Base-by-base conservation (phyloP, 2,888 invertebrate species). In the Synergus itoensis region DNA sequence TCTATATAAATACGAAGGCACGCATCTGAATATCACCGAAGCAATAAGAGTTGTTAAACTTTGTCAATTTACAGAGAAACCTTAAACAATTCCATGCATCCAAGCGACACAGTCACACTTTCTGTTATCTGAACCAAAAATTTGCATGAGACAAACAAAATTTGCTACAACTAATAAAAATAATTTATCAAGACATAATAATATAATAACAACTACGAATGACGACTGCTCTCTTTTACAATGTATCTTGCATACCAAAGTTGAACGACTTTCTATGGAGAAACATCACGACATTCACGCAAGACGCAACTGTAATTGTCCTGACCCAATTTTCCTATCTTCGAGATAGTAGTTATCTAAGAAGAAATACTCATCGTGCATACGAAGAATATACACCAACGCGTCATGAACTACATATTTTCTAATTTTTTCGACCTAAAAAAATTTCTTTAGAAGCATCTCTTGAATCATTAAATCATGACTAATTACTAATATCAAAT, bases 261-360 rank as follows among this genome's bases (percentile, higher is more conserved):
- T 67, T 76, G 69, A 53, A 67, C 43, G 53, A 80, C 60, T 28
- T 76, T 76, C 73, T 76, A 16, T 62, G 57, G 79, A 77, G 73
- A 64, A 78, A 77, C 75, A 57, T 21, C 73, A 45, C 62, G 78
- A 79, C 79, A 79, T 76, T 53, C n/a, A 62, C 75, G 67, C 57
- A 36, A 77, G 14, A 62, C 75, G 67, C 57, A 36, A 77, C 57
- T 67, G 62, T 77, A 81, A 84, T 81, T 76, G 73, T 65, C 64
- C 36, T 62, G 83, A 84, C 84, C 83, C 69, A 80, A 79, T 85
- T 85, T 80, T 75, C 64, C 76, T 84, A 84, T 82, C 83, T 65
- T 28, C 43, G 79, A 77, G 81, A 84, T 81, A 81, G 82, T 77
- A 77, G 75, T 85, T 84, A 86, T 83, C 86, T 82, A 43, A 41